Conservation (phyloP, 2,888 invertebrate genomes). For the Crematogaster levior region DNA sequence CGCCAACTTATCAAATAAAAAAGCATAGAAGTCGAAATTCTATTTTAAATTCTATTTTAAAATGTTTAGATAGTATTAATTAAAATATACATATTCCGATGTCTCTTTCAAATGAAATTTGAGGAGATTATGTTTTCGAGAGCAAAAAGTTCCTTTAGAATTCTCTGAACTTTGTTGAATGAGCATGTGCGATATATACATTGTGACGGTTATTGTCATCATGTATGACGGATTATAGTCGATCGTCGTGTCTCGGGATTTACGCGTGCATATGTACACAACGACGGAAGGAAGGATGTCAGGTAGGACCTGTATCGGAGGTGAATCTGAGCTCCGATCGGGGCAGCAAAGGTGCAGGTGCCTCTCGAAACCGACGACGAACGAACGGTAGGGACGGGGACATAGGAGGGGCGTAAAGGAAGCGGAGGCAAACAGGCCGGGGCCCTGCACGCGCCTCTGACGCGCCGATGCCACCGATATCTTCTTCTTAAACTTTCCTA, state of each 20-base stretch:
- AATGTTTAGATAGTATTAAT: not conserved
- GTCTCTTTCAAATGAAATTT: not conserved
- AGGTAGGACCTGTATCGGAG: slow-evolving; percentile 70
- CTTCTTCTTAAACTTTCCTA: slow-evolving; percentile 81
- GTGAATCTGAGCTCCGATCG: slow-evolving; percentile 78
- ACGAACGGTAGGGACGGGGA: slow-evolving; percentile 24
- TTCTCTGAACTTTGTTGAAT: not conserved
- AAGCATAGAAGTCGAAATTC: not conserved
- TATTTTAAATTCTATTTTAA: not conserved
- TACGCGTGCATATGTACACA: slow-evolving; percentile 30
- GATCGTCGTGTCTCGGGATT: slow-evolving; percentile 68
- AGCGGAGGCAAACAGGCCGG: slow-evolving; percentile 60
- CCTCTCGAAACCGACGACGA: slow-evolving; percentile 68
- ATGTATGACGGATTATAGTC: slow-evolving; percentile 67
- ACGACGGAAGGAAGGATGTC: not conserved
- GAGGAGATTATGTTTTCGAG: not conserved
- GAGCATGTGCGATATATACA: slow-evolving; percentile 48
- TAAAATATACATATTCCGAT: not conserved
- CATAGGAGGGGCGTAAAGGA: slow-evolving; percentile 42
- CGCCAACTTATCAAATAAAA: not conserved
- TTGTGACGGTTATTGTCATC: slow-evolving; percentile 69
- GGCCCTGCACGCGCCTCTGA: slow-evolving; percentile 80
- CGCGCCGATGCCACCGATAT: slow-evolving; percentile 82
- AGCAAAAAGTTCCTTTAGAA: not conserved
- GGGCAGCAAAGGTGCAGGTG: slow-evolving; percentile 75